Conservation (phyloP, 2,888 invertebrate species). For the Tachina lurida region DNA sequence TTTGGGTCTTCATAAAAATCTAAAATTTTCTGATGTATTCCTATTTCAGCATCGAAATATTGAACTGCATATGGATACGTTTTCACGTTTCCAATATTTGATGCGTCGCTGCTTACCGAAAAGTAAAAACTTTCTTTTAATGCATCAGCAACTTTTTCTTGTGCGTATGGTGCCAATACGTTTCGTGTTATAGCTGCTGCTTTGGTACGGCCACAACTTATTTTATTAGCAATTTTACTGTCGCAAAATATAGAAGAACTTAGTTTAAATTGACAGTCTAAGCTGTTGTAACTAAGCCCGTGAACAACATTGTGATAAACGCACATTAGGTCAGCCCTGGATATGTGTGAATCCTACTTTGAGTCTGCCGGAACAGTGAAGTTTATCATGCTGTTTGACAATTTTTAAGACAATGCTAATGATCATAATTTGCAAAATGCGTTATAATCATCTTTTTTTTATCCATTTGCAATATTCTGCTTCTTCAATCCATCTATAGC, state of each 20-base stretch:
- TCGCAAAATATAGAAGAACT: constrained; percentile 38
- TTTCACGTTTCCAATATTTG: constrained; percentile 51
- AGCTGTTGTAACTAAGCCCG: too few relatives aligned
- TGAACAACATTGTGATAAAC: constrained; percentile 46
- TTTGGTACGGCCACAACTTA: constrained; percentile 37
- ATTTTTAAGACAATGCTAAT: constrained; percentile 36
- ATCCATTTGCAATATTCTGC: too few relatives aligned
- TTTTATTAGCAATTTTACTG: constrained; percentile 45
- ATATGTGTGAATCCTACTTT: constrained; percentile 24
- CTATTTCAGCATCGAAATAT: constrained; percentile 60
- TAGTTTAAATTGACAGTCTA: constrained; percentile 51
- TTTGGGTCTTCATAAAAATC: constrained; percentile 64
- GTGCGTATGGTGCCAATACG: constrained; percentile 31
- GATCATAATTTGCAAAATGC: constrained; percentile 42
- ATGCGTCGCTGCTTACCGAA: constrained; percentile 45
- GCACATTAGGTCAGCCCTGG: constrained; percentile 31
- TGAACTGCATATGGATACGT: constrained; percentile 57
- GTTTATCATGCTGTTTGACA: constrained; percentile 30
- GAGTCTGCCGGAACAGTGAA: constrained; percentile 18
- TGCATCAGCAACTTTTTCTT: constrained; percentile 28
- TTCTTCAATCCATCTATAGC: too few relatives aligned
- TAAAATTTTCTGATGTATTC: constrained; percentile 57
- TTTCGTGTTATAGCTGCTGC: constrained; percentile 37
- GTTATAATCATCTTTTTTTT: constrained; percentile 32
- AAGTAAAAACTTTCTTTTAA: constrained; percentile 38